These are phyloP conservation scores for Pyrocephalus nanus DNA, from an alignment of 2,797 vertebrate genomes.

Conservation along the genomic window DNA sequence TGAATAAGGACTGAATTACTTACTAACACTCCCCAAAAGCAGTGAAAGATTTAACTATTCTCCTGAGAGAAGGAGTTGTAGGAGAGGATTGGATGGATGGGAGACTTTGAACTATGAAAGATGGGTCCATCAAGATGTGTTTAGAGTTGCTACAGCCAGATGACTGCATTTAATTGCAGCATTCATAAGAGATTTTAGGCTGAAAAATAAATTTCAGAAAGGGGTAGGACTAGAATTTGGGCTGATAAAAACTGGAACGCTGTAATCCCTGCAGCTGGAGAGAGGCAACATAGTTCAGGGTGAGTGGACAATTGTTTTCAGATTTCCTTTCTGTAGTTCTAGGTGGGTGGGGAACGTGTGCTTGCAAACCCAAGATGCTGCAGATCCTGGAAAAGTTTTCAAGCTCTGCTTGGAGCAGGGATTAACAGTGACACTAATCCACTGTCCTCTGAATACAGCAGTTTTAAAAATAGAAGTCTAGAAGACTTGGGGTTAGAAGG, in stretches of 20 bases:
- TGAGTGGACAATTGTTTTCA: not conserved
- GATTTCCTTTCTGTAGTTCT: not conserved
- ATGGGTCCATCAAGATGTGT: not conserved
- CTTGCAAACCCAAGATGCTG: not conserved
- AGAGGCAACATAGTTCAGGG: not conserved
- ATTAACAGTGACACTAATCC: not conserved
- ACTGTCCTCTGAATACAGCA: not conserved
- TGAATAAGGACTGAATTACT: not conserved
- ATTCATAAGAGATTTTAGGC: not conserved
- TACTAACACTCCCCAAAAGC: not conserved
- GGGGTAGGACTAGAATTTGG: not conserved
- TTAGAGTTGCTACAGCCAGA: not conserved
- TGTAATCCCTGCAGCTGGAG: not conserved
- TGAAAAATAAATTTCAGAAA: not conserved
- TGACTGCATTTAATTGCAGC: not conserved
- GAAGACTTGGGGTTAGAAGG: not conserved
- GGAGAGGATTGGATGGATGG: not conserved
- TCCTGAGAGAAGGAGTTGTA: not conserved
- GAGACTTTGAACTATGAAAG: not conserved
- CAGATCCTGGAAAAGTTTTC: not conserved
- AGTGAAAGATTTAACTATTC: not conserved
- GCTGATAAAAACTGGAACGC: not conserved
- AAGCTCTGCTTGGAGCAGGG: not conserved
- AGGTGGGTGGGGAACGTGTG: not conserved
- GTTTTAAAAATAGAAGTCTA: not conserved